Base-by-base conservation (phyloP, 2,113 vertebrate genomes). In the Xyrauchen texanus region DNA sequence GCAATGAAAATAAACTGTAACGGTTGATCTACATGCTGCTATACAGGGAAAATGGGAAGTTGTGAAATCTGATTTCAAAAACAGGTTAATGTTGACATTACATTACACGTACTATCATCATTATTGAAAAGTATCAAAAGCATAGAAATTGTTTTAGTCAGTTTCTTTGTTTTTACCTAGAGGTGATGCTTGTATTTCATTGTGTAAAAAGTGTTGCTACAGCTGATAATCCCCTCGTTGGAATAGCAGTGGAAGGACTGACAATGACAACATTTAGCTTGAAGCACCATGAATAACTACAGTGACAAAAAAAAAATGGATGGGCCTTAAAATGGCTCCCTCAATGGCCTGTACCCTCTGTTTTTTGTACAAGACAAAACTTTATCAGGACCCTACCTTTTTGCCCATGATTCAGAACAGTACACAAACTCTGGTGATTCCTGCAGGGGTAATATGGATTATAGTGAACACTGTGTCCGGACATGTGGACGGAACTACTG, bases 401-500 rank as follows among this genome's bases (percentile, higher is more conserved):
- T 77, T 77, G 51, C 47, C 69, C 15, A 44, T 81, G 74, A 76
- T 74, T 60, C 57, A 78, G 71, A 68, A 86, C 85, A 73, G 84
- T 85, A 88, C 86, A 82, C 68, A 85, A 79, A 82, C 81, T 87
- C 84, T 87, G 84, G 83, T 45, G 86, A 85, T 81, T 86, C 83
- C 84, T 85, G 82, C 87, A 85, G 82, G 76, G 88, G 86, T 84
- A 80, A 87, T 84, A 87, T 84, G 88, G 91, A 91, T 91, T 89
- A 90, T 55, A 46, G 16, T 7, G 53, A 80, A 80, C 86, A 89
- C 86, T 80, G 87, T 85, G 89, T 89, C 87, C 82, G 80, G 79
- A 82, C 85, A 86, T 88, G 4, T 81, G 86, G 87, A 85, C 84
- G 87, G 88, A 87, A 87, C 84, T 83, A 81, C 58, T 58, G 84